Percentiles rank a stretch among this genome's conserved stretches.
phyloP scores from a whole-genome alignment of 2,113 vertebrate genomes.

The Microcebus murinus region DNA sequence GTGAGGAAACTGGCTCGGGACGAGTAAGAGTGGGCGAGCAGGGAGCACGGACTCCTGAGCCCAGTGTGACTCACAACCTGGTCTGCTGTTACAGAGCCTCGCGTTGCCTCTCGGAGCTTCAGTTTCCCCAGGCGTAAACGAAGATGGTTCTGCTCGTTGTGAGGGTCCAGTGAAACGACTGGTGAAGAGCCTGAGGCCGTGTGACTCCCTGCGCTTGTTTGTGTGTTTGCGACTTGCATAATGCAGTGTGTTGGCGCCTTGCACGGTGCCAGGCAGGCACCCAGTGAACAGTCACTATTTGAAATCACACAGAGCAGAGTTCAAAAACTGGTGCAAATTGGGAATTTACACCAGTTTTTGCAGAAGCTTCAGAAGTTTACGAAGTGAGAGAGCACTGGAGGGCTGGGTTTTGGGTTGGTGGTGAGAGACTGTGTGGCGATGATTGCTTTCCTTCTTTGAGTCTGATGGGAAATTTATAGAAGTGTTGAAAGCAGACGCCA shows the following conservation, averaged over 20 bases:
- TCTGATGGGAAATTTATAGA: not conserved
- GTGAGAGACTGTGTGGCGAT: rapidly evolving
- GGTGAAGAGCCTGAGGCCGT: rapidly evolving
- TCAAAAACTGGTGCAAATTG: not conserved
- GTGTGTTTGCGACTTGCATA: rapidly evolving
- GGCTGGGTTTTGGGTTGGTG: not conserved
- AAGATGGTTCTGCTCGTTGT: rapidly evolving
- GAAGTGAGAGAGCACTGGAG: not conserved
- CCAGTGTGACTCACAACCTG: not conserved
- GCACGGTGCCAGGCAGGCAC: rapidly evolving
- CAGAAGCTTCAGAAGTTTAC: too few relatives aligned
- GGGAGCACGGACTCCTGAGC: not conserved
- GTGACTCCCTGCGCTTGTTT: rapidly evolving
- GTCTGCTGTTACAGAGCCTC: rapidly evolving
- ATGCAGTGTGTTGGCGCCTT: rapidly evolving
- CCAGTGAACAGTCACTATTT: not conserved
- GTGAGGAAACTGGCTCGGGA: slow-evolving; percentile 14
- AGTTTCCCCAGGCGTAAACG: not conserved
- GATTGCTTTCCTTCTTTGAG: rapidly evolving
- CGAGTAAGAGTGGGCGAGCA: rapidly evolving
- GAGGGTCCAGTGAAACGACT: not conserved
- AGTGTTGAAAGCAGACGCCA: too few relatives aligned
- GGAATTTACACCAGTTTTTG: not conserved
- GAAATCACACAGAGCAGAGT: not conserved
- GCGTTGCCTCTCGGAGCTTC: not conserved